Evolutionary conservation across 2,797 vertebrate genomes (phyloP), one percentile per base, ranked within the genome.

Genomic region (Pyrocephalus nanus): DNA sequence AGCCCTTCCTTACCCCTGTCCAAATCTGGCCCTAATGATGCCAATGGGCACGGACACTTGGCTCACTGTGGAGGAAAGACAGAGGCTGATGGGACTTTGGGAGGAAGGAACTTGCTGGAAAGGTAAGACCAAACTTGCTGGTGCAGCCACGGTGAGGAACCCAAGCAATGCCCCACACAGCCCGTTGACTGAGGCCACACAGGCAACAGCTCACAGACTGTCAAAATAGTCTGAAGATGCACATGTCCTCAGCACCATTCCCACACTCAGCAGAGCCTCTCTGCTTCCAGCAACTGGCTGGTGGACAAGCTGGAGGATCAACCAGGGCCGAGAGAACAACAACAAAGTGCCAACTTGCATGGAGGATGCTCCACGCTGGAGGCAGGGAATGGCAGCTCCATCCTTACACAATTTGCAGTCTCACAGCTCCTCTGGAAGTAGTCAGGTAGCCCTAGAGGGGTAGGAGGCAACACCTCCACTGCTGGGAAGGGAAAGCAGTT

Each of bases 11-110:
- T 21, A 82, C 12, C 58, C 40, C 67, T 27, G 16, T 43, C 47
- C 64, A 69, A 5, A 73, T 21, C 29, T 65, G 12, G 4, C 26
- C 60, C 54, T 30, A 18, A 15, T 0, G 0, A 42, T 34, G 26
- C 53, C 42, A 53, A 1, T 4, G 40, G 54, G 17, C 2, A 34
- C 10, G 62, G 62, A 65, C 43, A 34, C 20, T 21, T 62, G 60
- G 38, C 38, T 62, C 38, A 62, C 16, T 47, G 43, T 11, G 11
- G 23, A 34, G 16, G 42, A 65, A 65, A 47, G 23, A 26, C 11
- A 25, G 16, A 65, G 30, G 32, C 22, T 45, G 47, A 45, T 26
- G 42, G 16, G 11, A n/a, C 23, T 26, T n/a, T 43, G 19, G 23
- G 32, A 47, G 11, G 32, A n/a, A 47, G 43, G 32, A 26, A 47